These are phyloP conservation scores for Leptinotarsa tumamoca DNA, from an alignment of 2,888 invertebrate genomes.

Conservation along the genomic window DNA sequence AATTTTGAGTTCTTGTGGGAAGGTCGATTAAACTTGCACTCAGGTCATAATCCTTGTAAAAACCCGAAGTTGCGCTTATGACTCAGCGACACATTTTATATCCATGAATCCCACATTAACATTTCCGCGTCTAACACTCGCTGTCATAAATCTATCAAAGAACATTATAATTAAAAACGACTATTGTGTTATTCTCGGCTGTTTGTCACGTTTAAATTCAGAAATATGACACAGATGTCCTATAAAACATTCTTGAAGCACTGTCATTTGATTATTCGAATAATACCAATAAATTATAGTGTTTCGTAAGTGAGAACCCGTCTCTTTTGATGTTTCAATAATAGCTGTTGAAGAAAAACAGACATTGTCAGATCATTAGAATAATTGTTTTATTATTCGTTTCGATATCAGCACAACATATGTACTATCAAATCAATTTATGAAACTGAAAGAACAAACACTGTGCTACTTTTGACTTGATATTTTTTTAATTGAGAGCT, in stretches of 20 bases:
- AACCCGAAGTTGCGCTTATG: constrained; percentile 3
- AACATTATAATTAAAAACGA: constrained; percentile 58
- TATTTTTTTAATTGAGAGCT: too few relatives aligned
- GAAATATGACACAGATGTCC: constrained; percentile 56
- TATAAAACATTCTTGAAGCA: constrained; percentile 56
- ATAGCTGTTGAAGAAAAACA: constrained; percentile 11
- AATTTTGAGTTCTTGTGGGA: too few relatives aligned
- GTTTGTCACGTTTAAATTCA: constrained; percentile 58
- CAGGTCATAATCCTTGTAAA: neutral
- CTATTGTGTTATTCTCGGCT: constrained; percentile 52
- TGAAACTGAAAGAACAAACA: neutral
- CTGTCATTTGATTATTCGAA: constrained; percentile 55
- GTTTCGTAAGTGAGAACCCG: constrained; percentile 34
- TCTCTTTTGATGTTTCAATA: constrained; percentile 36
- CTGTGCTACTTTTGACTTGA: neutral
- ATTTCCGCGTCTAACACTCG: constrained; percentile 50
- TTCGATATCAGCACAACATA: constrained; percentile 9
- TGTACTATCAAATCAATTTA: neutral
- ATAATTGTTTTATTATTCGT: constrained; percentile 23
- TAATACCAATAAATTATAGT: constrained; percentile 49
- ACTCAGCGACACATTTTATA: constrained; percentile 5
- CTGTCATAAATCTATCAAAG: constrained; percentile 57
- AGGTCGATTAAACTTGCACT: too few relatives aligned
- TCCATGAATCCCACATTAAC: constrained; percentile 41
- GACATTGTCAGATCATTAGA: constrained; percentile 16